Base-by-base conservation (phyloP, 1,140 invertebrate genomes). In the Heliothis virescens region DNA sequence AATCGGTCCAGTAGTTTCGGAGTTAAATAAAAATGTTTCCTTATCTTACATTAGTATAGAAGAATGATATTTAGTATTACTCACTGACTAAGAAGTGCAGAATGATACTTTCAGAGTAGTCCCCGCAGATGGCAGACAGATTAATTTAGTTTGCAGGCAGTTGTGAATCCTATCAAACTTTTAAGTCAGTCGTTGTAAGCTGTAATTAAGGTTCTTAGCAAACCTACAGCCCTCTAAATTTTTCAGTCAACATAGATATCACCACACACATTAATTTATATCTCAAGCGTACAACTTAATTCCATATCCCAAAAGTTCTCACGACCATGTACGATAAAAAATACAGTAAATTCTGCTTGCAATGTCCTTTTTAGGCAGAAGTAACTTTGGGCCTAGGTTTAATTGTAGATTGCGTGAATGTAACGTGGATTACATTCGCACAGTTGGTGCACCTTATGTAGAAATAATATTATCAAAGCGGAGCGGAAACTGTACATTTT, bases 1-100 rank as follows among this genome's bases (percentile, higher is more conserved):
- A 78, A 78, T 78, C 75, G 50, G 76, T 75, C 76, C 80, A 82
- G 80, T 82, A 82, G 80, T 75, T 79, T 26, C 21, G 21, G 21
- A 26, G 21, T n/a, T n/a, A n/a, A n/a, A n/a, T n/a, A n/a, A n/a
- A n/a, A n/a, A n/a, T n/a, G n/a, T n/a, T n/a, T n/a, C n/a, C n/a
- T n/a, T n/a, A n/a, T n/a, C n/a, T n/a, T n/a, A n/a, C n/a, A n/a
- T n/a, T n/a, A n/a, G n/a, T n/a, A n/a, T n/a, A n/a, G n/a, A n/a
- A n/a, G n/a, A n/a, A n/a, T n/a, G n/a, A n/a, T n/a, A n/a, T 26
- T 26, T 2, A 26, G 21, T 26, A 2, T 26, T 26, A 2, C 21
- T 26, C 21, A 26, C 21, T 26, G 2, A 26, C 2, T 26, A 26
- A 26, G 21, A 26, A 26, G 21, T 26, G 21, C 21, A 26, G 21